Percentiles rank a stretch among this genome's conserved stretches.
These are phyloP conservation scores for Apostichopus parvimensis DNA, from an alignment of 35 echinoderm and acorn worm species.

Conservation along the genomic window DNA sequence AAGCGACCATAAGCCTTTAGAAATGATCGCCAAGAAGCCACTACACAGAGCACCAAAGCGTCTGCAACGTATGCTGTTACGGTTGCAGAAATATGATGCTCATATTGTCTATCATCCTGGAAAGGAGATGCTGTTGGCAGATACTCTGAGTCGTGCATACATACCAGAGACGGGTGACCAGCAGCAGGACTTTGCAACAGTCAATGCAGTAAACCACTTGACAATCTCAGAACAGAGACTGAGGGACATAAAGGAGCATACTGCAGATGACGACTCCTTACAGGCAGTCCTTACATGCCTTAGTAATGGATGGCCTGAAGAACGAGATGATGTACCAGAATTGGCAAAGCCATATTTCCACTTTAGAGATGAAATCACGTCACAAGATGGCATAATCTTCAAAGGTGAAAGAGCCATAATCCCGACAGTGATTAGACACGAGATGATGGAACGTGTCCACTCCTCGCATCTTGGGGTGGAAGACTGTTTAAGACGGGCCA, in stretches of 20 bases:
- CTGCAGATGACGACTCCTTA: conserved; percentile 46
- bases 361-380: conserved; percentile 61
- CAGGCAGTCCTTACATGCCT: conserved; percentile 45
- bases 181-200: conserved; percentile 46
- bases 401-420: conserved; percentile 46
- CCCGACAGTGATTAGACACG: background rate
- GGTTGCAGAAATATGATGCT: conserved; percentile 53
- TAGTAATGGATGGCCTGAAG: conserved; percentile 60
- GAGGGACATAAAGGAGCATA: conserved; percentile 29
- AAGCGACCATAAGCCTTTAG: conserved; percentile 26
- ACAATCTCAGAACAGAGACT: conserved; percentile 50
- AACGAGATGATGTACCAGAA: background rate
- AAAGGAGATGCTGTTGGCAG: conserved; percentile 39
- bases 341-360: conserved; percentile 57
- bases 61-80: background rate
- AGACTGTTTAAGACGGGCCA: too few relatives aligned
- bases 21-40: conserved; percentile 45
- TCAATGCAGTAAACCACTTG: conserved; percentile 51
- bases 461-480: too few relatives aligned
- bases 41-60: background rate
- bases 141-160: conserved; percentile 33
- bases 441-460: conserved; percentile 39
- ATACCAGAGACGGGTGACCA: background rate
- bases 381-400: conserved; percentile 20
- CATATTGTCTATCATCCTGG: conserved; percentile 53